Evolutionary conservation across 1,140 invertebrate species (phyloP).

Genomic region (Drosophila lacertosa): DNA sequence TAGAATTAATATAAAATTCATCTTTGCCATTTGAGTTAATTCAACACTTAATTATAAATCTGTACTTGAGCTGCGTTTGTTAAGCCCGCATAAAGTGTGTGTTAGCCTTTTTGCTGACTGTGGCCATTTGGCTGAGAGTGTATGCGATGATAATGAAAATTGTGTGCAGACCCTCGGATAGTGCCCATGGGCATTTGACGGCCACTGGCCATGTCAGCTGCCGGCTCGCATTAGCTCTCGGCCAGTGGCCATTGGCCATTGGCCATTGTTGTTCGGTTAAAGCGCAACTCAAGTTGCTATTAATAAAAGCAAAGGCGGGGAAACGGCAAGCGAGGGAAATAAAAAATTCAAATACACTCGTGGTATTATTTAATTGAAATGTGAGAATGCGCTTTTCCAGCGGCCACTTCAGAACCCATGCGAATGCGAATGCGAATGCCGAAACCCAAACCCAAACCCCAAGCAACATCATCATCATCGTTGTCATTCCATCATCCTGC

Average conservation of each 20-base stretch:
- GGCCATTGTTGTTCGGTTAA: constrained; percentile 60
- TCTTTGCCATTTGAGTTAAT: not conserved
- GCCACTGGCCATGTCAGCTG: constrained; percentile 11
- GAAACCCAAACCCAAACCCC: not conserved
- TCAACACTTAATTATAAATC: not conserved
- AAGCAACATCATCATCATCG: not conserved
- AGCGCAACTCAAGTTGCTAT: constrained; percentile 66
- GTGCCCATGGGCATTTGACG: constrained; percentile 15
- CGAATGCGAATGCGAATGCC: constrained; percentile 23
- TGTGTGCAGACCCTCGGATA: not conserved
- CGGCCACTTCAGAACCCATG: constrained; percentile 52
- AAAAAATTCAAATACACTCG: constrained; percentile 51
- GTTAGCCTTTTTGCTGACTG: not conserved
- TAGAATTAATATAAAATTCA: not conserved
- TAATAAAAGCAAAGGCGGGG: constrained; percentile 56
- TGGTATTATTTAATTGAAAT: constrained; percentile 79
- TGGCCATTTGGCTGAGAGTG: not conserved
- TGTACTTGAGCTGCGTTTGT: not conserved
- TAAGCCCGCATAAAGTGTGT: not conserved
- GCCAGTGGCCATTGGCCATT: constrained; percentile 2
- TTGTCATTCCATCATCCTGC: constrained; percentile 33
- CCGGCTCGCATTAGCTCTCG: constrained; percentile 17
- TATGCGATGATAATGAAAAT: not conserved
- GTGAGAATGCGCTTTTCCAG: constrained; percentile 80
- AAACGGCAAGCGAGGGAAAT: constrained; percentile 20